Evolutionary conservation across 2,797 vertebrate genomes (phyloP).

Genomic region (Nothura maculosa): DNA sequence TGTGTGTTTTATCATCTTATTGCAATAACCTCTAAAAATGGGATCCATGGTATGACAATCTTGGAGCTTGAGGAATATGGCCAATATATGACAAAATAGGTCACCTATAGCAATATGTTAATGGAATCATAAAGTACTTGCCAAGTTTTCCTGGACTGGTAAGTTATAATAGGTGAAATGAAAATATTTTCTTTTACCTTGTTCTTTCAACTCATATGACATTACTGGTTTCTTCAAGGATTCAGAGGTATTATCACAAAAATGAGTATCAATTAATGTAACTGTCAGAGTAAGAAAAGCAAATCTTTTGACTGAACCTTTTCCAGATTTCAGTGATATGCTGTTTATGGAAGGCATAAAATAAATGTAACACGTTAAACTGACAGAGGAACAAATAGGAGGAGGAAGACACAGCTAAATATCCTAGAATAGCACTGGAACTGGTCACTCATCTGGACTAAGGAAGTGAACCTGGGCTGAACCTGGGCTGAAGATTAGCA

Average conservation of each 20-base stretch:
- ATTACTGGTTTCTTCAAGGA: neutral
- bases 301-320: neutral
- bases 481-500: neutral
- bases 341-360: neutral
- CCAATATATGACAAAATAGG: neutral
- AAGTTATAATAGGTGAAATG: neutral
- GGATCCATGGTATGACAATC: neutral
- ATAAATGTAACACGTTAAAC: neutral
- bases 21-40: neutral
- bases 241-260: neutral
- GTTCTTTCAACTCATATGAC: neutral
- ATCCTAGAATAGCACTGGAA: neutral
- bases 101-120: neutral
- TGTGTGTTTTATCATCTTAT: neutral
- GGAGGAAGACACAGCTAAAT: neutral
- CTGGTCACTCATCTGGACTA: neutral
- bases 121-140: neutral
- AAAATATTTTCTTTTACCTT: neutral
- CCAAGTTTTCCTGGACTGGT: neutral
- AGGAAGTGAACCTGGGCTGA: neutral
- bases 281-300: neutral
- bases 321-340: neutral
- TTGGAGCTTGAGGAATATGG: neutral
- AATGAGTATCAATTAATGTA: neutral
- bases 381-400: neutral